A percentile compares a stretch with the other conserved stretches of the same genome.
Conservation (phyloP, 2,888 invertebrate genomes). For the Luffia ferchaultella region DNA sequence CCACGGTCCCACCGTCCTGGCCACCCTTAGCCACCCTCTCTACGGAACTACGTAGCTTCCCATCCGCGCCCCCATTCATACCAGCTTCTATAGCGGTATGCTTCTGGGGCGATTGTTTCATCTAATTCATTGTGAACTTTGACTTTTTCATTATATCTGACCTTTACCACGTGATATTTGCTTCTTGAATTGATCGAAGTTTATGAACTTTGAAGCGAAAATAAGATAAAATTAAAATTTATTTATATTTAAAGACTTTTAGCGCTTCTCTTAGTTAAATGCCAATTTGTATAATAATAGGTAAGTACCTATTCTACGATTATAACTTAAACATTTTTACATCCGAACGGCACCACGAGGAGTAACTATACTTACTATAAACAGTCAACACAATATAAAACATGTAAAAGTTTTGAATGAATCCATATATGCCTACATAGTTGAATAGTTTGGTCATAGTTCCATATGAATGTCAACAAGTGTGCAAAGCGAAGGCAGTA, state of each 20-base stretch:
- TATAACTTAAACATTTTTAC: no score
- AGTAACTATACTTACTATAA: no score
- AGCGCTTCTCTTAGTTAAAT: neutral
- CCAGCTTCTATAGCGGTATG: constrained; percentile 7
- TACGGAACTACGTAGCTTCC: constrained; percentile 14
- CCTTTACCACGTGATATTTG: constrained; percentile 30
- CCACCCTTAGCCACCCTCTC: constrained; percentile 5
- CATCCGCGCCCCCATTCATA: constrained; percentile 21
- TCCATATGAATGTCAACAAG: neutral
- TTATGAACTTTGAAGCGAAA: neutral
- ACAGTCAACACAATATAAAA: no score
- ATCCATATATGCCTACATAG: no score
- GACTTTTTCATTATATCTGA: constrained; percentile 47
- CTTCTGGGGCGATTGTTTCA: constrained; percentile 19
- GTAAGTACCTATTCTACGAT: no score
- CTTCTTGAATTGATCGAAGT: constrained; percentile 27
- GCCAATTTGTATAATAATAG: no score
- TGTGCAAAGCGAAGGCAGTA: constrained; percentile 3
- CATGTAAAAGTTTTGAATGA: no score
- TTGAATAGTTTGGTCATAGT: neutral
- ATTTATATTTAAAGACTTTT: no score
- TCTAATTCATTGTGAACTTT: constrained; percentile 36
- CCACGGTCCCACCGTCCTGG: constrained; percentile 30
- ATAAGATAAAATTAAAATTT: no score
- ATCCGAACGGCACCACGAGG: no score